Evolutionary conservation across 2,113 vertebrate genomes (phyloP).

Genomic region (Leptobrachium leishanense): DNA sequence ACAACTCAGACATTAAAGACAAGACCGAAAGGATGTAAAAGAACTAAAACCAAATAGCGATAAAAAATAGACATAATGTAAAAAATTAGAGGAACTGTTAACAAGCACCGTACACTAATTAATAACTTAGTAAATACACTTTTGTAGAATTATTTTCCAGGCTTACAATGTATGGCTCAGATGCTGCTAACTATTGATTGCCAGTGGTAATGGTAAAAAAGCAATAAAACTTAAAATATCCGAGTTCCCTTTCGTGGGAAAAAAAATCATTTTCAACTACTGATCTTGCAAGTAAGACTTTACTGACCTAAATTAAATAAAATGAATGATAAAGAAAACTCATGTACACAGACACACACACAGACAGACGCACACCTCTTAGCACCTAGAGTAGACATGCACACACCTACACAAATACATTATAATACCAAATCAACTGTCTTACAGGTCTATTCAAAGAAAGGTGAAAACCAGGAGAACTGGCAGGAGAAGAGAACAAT

Average conservation of each 20-base stretch:
- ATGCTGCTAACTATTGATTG: conserved; percentile 12
- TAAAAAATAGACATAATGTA: background rate
- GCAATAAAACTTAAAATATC: background rate
- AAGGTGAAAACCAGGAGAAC: too few relatives aligned
- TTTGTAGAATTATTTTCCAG: background rate
- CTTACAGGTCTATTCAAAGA: too few relatives aligned
- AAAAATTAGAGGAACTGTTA: background rate
- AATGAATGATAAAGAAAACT: background rate
- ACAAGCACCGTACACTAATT: background rate
- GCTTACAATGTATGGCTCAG: conserved; percentile 6
- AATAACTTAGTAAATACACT: background rate
- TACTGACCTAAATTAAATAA: background rate
- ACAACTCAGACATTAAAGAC: too few relatives aligned
- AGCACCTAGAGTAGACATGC: too few relatives aligned
- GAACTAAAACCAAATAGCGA: too few relatives aligned
- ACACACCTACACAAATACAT: too few relatives aligned
- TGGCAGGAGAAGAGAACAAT: too few relatives aligned
- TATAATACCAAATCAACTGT: too few relatives aligned
- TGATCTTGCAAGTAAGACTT: conserved; percentile 8
- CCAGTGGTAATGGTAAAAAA: background rate
- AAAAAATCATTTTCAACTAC: conserved; percentile 13
- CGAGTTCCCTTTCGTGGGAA: conserved; percentile 1
- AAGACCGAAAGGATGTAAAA: too few relatives aligned
- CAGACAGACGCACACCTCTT: too few relatives aligned
- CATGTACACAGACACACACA: too few relatives aligned